A percentile compares a stretch with the other conserved stretches of the same genome.
Conservation (phyloP, 2,888 invertebrate genomes). For the Latheticus oryzae region DNA sequence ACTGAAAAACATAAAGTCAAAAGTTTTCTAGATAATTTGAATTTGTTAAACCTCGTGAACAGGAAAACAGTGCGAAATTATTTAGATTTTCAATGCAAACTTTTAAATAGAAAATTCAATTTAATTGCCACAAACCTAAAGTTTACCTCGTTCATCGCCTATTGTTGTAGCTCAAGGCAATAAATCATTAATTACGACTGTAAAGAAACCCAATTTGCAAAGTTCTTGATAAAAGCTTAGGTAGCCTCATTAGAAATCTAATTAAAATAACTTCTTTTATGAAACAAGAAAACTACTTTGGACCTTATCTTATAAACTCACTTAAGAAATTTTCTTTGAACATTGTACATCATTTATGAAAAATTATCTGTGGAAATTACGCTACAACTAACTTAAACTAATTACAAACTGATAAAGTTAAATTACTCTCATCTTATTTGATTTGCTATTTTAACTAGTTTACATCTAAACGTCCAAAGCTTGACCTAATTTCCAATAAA, state of each 20-base stretch:
- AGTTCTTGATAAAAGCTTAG: conserved; percentile 37
- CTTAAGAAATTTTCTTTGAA: conserved; percentile 12
- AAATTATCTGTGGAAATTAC: conserved; percentile 32
- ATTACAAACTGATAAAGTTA: conserved; percentile 38
- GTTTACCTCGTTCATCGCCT: conserved; percentile 17
- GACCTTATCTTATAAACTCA: no score
- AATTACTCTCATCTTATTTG: conserved; percentile 27
- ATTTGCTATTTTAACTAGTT: no score
- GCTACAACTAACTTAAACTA: conserved; percentile 32
- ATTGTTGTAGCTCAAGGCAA: conserved; percentile 39
- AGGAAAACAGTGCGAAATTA: conserved; percentile 1
- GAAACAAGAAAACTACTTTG: conserved; percentile 24
- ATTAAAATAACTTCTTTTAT: conserved; percentile 36
- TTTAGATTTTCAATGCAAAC: conserved; percentile 13
- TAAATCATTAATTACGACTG: conserved; percentile 41
- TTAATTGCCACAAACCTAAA: conserved; percentile 31
- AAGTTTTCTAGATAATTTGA: conserved; percentile 7
- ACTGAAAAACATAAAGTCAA: conserved; percentile 5
- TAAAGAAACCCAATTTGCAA: conserved; percentile 40
- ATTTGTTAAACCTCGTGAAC: conserved; percentile 9
- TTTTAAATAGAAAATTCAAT: conserved; percentile 26
- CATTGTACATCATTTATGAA: conserved; percentile 11
- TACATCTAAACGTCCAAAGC: no score
- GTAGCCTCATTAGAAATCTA: conserved; percentile 36
- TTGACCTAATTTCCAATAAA: no score